phyloP scores from a whole-genome alignment of 2,888 invertebrate genomes.

The Caenorhabditis japonica region DNA sequence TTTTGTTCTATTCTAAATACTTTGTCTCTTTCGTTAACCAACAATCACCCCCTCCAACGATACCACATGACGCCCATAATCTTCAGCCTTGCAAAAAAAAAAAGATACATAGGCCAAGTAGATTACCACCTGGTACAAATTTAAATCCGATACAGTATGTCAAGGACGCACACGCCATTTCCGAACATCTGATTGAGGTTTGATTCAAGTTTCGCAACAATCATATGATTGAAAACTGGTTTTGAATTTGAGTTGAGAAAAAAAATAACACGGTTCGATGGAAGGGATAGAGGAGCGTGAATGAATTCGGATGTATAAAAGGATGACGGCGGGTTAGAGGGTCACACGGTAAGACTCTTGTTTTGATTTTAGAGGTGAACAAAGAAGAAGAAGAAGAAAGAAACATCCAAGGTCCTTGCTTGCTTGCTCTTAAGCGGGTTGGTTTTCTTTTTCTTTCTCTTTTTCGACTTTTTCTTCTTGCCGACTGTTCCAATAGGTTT shows the following conservation, averaged over 20 bases:
- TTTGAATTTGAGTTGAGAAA: slow-evolving; percentile 31
- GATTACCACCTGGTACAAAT: slow-evolving; percentile 40
- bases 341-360: slow-evolving; percentile 23
- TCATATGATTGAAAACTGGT: slow-evolving; percentile 48
- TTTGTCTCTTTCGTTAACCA: too few relatives aligned
- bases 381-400: too few relatives aligned
- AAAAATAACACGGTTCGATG: slow-evolving; percentile 36
- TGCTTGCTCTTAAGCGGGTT: too few relatives aligned
- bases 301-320: slow-evolving; percentile 24
- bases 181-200: slow-evolving; percentile 37
- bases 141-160: slow-evolving; percentile 39
- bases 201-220: slow-evolving; percentile 25
- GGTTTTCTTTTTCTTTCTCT: too few relatives aligned
- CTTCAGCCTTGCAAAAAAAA: slow-evolving; percentile 44
- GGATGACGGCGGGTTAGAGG: slow-evolving; percentile 23
- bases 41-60: background rate
- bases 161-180: slow-evolving; percentile 44
- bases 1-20: slow-evolving; percentile 11
- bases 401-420: too few relatives aligned
- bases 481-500: too few relatives aligned
- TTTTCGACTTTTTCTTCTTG: too few relatives aligned
- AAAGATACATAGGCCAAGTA: slow-evolving; percentile 31
- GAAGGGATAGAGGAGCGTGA: slow-evolving; percentile 34
- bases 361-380: too few relatives aligned
- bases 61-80: slow-evolving; percentile 14